Conservation (phyloP, 2,797 vertebrate species). For the Onychomys arenicola region DNA sequence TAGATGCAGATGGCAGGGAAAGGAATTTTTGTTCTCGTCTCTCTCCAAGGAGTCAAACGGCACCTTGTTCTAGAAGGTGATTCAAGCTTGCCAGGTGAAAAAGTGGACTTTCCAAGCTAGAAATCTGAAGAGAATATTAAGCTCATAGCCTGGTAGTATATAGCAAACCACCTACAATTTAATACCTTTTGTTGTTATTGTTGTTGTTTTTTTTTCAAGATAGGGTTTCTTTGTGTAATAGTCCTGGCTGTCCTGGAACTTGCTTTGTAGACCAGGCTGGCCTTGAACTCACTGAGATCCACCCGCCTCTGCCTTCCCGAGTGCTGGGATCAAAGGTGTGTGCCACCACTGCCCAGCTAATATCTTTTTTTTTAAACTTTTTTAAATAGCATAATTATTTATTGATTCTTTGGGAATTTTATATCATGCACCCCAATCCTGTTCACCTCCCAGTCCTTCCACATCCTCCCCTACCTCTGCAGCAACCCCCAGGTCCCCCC, state of each 20-base stretch:
- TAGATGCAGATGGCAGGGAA: not conserved
- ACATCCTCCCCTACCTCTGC: not conserved
- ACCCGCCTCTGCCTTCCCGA: no score
- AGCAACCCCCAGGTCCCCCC: not conserved
- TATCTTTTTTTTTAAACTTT: not conserved
- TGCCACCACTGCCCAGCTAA: no score
- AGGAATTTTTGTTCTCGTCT: conserved; percentile 34
- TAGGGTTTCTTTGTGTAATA: no score
- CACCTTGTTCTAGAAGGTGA: conserved; percentile 5
- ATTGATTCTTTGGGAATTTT: not conserved
- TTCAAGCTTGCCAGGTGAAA: conserved; percentile 9
- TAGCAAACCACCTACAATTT: not conserved
- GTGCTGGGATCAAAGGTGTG: no score
- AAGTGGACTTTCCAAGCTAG: not conserved
- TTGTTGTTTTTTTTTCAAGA: no score
- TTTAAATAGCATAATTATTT: not conserved
- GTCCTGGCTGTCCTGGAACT: no score
- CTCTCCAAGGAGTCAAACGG: conserved; percentile 24
- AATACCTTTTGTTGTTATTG: not conserved
- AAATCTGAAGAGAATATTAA: conserved; percentile 33
- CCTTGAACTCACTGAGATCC: no score
- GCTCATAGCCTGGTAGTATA: not conserved
- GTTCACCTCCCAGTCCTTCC: not conserved
- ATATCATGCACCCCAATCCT: not conserved
- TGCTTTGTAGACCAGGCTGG: no score